phyloP scores from a whole-genome alignment of 2,888 invertebrate genomes.

The Cancer borealis region DNA sequence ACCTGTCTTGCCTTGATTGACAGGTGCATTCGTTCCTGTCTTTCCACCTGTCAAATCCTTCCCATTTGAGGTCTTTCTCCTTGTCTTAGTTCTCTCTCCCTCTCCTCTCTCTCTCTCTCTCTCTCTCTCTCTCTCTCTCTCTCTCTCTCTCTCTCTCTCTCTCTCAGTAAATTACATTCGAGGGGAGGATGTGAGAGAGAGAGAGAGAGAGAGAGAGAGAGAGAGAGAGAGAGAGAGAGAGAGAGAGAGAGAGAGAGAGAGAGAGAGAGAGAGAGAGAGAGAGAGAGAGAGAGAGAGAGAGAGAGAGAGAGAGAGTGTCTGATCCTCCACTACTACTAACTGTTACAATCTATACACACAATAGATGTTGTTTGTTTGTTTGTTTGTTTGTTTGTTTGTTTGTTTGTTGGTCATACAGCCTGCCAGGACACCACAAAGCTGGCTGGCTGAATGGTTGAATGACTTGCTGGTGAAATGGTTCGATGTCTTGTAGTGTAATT shows the following conservation, averaged over 20 bases:
- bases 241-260: not conserved
- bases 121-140: not conserved
- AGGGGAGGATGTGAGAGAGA: not conserved
- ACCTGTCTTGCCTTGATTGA: not conserved
- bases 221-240: conserved; percentile 31
- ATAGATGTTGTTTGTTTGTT: not conserved
- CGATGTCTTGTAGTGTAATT: too few species aligned
- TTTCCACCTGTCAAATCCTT: not conserved
- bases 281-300: not conserved
- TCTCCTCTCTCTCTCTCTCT: conserved; percentile 2
- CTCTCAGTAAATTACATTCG: not conserved
- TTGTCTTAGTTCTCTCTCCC: not conserved
- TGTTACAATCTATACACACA: not conserved
- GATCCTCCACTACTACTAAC: not conserved
- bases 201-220: conserved; percentile 16
- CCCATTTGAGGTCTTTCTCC: not conserved
- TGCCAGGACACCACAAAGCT: not conserved
- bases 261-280: conserved; percentile 40
- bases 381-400: too few species aligned
- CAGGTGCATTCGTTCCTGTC: conserved; percentile 7
- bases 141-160: conserved; percentile 17
- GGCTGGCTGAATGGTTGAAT: not conserved
- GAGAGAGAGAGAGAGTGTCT: too few species aligned
- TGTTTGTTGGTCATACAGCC: not conserved
- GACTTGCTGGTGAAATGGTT: too few species aligned